A percentile compares a stretch with the other conserved stretches of the same genome.
phyloP scores from a whole-genome alignment of 2,113 vertebrate species.

The Glaucomys volans region DNA sequence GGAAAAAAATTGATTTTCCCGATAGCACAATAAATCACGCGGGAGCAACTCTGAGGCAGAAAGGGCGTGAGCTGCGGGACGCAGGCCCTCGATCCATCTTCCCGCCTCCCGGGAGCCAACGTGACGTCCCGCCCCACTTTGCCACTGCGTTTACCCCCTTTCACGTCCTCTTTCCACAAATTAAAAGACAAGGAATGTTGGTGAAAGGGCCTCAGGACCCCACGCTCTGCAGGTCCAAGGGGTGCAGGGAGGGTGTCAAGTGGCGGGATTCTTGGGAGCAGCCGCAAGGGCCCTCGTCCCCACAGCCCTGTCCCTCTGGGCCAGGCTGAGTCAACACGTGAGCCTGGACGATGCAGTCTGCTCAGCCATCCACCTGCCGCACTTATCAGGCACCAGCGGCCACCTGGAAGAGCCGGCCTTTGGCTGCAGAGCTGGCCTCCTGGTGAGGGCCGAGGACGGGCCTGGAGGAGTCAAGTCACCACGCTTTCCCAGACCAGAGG shows the following conservation, averaged over 20 bases:
- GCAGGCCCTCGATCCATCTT: neutral
- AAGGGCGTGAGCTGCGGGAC: neutral
- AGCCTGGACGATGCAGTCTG: neutral
- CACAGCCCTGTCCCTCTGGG: neutral
- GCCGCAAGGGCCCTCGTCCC: neutral
- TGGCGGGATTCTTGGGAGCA: neutral
- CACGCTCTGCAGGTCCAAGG: accelerated
- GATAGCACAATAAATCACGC: conserved; percentile 8
- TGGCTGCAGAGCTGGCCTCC: neutral
- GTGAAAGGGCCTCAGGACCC: neutral
- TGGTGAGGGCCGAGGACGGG: neutral
- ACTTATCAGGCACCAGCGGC: neutral
- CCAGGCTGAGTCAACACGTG: neutral
- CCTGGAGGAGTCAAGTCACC: neutral
- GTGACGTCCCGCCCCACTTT: neutral
- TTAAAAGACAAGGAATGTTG: conserved; percentile 33
- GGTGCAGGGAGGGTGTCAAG: neutral
- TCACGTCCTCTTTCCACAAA: neutral
- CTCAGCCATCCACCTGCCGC: neutral
- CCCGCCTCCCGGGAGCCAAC: neutral
- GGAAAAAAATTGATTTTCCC: conserved; percentile 53
- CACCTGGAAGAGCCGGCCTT: neutral
- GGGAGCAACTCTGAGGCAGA: neutral
- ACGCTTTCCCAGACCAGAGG: neutral
- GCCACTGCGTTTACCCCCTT: neutral